Base-by-base conservation (phyloP, 2,113 vertebrate species). In the Zootoca vivipara region DNA sequence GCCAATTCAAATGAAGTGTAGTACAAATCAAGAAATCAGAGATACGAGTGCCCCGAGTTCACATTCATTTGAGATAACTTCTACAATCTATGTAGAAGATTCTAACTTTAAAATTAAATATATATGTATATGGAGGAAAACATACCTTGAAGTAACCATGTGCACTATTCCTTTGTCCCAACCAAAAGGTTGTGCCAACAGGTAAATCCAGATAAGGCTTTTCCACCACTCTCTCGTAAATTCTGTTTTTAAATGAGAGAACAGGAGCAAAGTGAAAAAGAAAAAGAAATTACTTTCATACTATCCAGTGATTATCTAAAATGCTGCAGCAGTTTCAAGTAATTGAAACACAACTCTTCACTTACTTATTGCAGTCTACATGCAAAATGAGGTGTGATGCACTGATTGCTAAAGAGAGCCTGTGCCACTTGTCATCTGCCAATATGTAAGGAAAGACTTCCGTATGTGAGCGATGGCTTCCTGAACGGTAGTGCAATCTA, bases 381-480 rank as follows among this genome's bases (percentile, higher is more conserved):
- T 99, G 97, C 79, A 99, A 97, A 89, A 98, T 96, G 95, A 99
- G 93, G 40, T 99, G 99, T 85, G 99, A 99, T 65, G 99, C 98
- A 87, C 99, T 99, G 94, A 99, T 94, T 73, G 98, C 97, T 92
- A 99, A 94, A 22, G 99, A 99, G 82, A 99, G 97, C 86, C 98
- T 98, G 96, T 99, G 99, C 99, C 99, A 99, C 96, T 98, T 98
- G 93, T 98, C 97, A 90, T 99, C 99, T 46, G 98, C 99, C 95
- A 99, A 95, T 94, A 97, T 98, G 92, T 99, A 99, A 2, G 99
- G 99, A 94, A 99, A 99, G 85, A 99, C 97, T 97, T 99, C 99
- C 0, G 98, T 99, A 95, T 98, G 98, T 10, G 98, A 96, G 89
- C 96, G 98, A 79, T 98, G 98, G 80, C 97, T 97, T 95, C 97